Percentiles rank a stretch among this genome's conserved stretches.
These are phyloP conservation scores for Campoletis raptor DNA, from an alignment of 2,888 invertebrate genomes.

Conservation along the genomic window DNA sequence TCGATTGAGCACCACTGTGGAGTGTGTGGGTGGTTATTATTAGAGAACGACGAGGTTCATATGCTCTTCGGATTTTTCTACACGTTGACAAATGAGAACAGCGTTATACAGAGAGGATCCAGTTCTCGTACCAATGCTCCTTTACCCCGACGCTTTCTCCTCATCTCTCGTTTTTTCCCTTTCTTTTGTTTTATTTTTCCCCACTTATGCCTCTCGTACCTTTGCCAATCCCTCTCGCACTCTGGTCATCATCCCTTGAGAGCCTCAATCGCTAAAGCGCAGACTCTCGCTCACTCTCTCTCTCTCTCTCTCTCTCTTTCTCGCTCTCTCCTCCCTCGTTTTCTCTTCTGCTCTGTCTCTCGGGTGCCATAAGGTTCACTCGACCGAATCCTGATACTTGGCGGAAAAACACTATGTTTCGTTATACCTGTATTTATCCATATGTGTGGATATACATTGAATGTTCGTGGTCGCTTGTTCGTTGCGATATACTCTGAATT, in stretches of 20 bases:
- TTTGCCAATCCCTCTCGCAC: conserved; percentile 51
- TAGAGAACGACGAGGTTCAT: conserved; percentile 63
- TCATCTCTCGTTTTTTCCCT: conserved; percentile 15
- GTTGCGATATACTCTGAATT: conserved; percentile 18
- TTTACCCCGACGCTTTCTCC: conserved; percentile 34
- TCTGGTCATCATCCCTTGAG: conserved; percentile 65
- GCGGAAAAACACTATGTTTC: conserved; percentile 44
- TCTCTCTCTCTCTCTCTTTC: conserved; percentile 2
- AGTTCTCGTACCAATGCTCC: conserved; percentile 29
- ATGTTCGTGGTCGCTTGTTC: conserved; percentile 31
- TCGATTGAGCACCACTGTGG: conserved; percentile 69
- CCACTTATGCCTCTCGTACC: conserved; percentile 50
- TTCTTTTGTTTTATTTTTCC: conserved; percentile 43
- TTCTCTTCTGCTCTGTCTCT: conserved; percentile 30
- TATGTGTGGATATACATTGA: conserved; percentile 3
- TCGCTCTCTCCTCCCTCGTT: conserved; percentile 5
- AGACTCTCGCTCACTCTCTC: conserved; percentile 25
- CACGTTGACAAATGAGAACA: conserved; percentile 55
- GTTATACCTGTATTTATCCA: conserved; percentile 6
- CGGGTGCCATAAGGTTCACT: conserved; percentile 27
- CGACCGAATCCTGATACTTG: conserved; percentile 52
- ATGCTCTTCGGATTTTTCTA: conserved; percentile 63
- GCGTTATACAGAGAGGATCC: conserved; percentile 38
- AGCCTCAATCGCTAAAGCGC: conserved; percentile 45
- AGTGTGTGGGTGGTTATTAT: conserved; percentile 70